phyloP scores from a whole-genome alignment of 2,113 vertebrate genomes.

The Dromas ardeola region DNA sequence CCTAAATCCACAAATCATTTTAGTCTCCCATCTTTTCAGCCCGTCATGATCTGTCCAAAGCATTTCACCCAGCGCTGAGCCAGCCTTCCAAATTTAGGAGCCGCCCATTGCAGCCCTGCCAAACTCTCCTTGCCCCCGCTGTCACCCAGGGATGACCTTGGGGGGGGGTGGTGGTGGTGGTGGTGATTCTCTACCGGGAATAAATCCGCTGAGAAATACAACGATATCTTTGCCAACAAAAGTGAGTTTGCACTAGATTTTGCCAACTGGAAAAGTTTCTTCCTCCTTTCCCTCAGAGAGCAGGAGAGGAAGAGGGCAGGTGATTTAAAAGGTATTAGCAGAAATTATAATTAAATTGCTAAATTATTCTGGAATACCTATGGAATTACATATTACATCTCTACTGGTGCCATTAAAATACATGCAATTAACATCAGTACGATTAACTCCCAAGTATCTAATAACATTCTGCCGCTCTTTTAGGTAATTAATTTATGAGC shows the following conservation, averaged over 20 bases:
- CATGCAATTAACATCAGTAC: not conserved
- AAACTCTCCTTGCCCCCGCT: not conserved
- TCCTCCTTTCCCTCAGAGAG: not conserved
- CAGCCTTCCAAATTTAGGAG: not conserved
- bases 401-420: conserved; percentile 13
- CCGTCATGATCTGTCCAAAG: not conserved
- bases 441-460: conserved; percentile 36
- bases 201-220: not conserved
- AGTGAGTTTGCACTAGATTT: not conserved
- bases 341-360: conserved; percentile 52
- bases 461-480: not conserved
- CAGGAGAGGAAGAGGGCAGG: not conserved
- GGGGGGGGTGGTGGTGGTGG: not conserved
- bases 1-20: conserved; percentile 23
- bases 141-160: not conserved
- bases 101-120: not conserved
- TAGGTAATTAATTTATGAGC: conserved; percentile 44
- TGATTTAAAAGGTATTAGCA: conserved; percentile 37
- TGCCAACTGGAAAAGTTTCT: not conserved
- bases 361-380: conserved; percentile 39
- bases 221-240: not conserved
- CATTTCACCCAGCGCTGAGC: not conserved
- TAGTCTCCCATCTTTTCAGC: not conserved
- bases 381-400: conserved; percentile 12
- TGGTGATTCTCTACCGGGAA: not conserved